phyloP scores from a whole-genome alignment of 2,797 vertebrate genomes.

The Schizopygopsis malacanthus region DNA sequence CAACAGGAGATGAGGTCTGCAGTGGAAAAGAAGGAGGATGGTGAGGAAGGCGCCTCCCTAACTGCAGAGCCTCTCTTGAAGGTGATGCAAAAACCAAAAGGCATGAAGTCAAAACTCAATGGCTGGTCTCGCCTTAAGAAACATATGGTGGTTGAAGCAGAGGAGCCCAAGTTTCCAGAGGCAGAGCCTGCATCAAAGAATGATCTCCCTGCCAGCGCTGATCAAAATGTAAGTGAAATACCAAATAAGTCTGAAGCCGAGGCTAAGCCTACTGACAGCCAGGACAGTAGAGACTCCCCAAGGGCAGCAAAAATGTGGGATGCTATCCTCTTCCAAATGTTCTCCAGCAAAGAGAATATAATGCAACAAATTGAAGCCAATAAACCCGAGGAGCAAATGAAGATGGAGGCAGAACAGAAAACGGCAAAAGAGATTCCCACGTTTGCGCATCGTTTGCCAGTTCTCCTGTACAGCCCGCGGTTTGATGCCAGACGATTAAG shows the following conservation, averaged over 20 bases:
- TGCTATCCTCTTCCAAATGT: conserved; percentile 90
- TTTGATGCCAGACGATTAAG: conserved; percentile 92
- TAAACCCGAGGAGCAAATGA: conserved; percentile 67
- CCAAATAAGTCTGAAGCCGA: conserved; percentile 45
- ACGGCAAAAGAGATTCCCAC: conserved; percentile 69
- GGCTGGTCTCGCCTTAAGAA: conserved; percentile 92
- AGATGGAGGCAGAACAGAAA: conserved; percentile 37
- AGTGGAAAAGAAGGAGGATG: conserved; percentile 41
- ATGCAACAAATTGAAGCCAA: conserved; percentile 79
- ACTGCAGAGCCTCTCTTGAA: conserved; percentile 72
- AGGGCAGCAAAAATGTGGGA: conserved; percentile 91
- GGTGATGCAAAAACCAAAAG: conserved; percentile 74
- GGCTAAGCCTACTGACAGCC: conserved; percentile 52
- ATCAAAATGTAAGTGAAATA: conserved; percentile 55
- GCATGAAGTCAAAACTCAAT: conserved; percentile 72
- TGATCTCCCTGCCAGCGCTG: conserved; percentile 49
- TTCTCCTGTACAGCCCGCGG: conserved; percentile 88
- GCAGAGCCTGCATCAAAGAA: conserved; percentile 53
- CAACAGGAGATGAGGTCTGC: conserved; percentile 43
- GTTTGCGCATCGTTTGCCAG: conserved; percentile 80
- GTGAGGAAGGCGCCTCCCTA: conserved; percentile 34
- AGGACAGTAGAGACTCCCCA: conserved; percentile 66
- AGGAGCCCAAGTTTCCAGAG: conserved; percentile 77
- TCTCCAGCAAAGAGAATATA: conserved; percentile 80
- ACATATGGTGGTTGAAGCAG: conserved; percentile 87